A percentile compares a stretch with the other conserved stretches of the same genome.
Conservation (phyloP, 2,888 invertebrate species). For the Melitaea athalia region DNA sequence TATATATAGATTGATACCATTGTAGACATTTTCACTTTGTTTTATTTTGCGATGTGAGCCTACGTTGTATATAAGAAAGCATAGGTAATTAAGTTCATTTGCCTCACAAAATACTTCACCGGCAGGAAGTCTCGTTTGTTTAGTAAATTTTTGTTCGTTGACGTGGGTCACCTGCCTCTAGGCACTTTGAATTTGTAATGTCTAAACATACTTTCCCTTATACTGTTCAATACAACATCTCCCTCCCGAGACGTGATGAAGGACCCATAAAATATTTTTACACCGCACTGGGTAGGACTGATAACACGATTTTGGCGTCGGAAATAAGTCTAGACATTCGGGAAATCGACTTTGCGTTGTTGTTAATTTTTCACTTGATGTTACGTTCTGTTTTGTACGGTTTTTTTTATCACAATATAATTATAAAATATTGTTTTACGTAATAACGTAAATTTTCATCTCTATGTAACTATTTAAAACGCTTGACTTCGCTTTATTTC, state of each 20-base stretch:
- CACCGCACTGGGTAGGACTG: not conserved
- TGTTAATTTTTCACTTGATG: slow-evolving; percentile 1
- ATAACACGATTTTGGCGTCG: slow-evolving; percentile 54
- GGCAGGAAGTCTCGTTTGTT: slow-evolving; percentile 50
- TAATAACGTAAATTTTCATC: not conserved
- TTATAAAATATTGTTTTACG: no score
- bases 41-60: not conserved
- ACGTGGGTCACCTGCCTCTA: slow-evolving; percentile 42
- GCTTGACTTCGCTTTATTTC: not conserved
- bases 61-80: slow-evolving; percentile 13
- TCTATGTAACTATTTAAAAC: not conserved
- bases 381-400: no score
- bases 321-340: slow-evolving; percentile 71
- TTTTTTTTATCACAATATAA: no score
- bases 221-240: slow-evolving; percentile 11
- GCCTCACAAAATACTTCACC: slow-evolving; percentile 37
- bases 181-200: slow-evolving; percentile 49
- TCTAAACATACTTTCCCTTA: slow-evolving; percentile 24
- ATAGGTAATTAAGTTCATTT: slow-evolving; percentile 46
- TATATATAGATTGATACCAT: not conserved
- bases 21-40: not conserved
- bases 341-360: slow-evolving; percentile 65
- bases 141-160: slow-evolving; percentile 46
- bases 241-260: slow-evolving; percentile 13
- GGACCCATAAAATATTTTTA: slow-evolving; percentile 15